Base-by-base conservation (phyloP, 2,888 invertebrate genomes). In the Leptopterna dolabrata region DNA sequence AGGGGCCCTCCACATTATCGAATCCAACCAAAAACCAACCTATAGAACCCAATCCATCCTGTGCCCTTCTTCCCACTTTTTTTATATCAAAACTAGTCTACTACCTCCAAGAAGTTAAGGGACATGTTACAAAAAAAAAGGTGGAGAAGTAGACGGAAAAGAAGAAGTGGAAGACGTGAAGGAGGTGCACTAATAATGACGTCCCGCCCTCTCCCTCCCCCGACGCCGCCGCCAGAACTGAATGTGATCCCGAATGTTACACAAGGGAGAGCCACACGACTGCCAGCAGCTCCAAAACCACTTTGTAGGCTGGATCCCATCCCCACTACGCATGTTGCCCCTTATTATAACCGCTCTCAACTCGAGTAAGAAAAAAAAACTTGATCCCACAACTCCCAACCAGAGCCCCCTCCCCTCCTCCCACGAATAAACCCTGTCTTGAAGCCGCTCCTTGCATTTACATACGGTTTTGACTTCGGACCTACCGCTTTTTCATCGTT, bases 211-310 rank as follows among this genome's bases (percentile, higher is more conserved):
- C 76, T 27, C 13, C 81, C 63, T 16, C 81, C 55, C 11, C 29
- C 45, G n/a, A 3, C 19, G 1, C 45, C 45, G 19, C 36, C 70
- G 47, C 47, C 27, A 43, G 36, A 30, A 24, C 30, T 83, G 83
- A 83, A 83, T 83, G 83, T 70, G 83, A 83, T 83, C 83, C 83
- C 43, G 83, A 83, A 83, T 83, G 83, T 83, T 70, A 83, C 83
- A 83, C 83, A 83, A 83, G 83, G 83, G 41, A 83, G 83, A 83
- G 83, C 83, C 83, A 83, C 83, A 83, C 83, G 83, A 83, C 83
- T 41, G 43, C 83, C 43, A 83, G 83, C 83, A 83, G 83, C 83
- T 83, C 83, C 70, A 70, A 83, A 70, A 83, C 83, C 83, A 83
- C 83, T 83, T 83, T 83, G 83, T 83, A 83, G 30, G n/a, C 81